Evolutionary conservation across 2,113 vertebrate genomes (phyloP).

Genomic region (Microtus ochrogaster): DNA sequence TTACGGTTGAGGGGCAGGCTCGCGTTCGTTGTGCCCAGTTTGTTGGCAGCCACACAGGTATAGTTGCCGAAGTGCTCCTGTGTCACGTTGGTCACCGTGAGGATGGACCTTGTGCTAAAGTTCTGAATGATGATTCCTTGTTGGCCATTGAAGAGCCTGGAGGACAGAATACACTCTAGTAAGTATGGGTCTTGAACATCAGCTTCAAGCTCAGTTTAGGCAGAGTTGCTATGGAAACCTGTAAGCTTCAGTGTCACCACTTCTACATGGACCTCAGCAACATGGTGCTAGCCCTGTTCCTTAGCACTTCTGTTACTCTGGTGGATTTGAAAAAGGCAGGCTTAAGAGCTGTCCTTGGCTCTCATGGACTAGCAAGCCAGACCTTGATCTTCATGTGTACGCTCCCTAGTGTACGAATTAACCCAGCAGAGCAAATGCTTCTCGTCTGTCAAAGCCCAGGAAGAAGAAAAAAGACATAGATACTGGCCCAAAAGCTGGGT

Average conservation of each 20-base stretch:
- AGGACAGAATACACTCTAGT: constrained; percentile 83
- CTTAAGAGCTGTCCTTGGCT: not conserved
- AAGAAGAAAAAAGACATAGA: not conserved
- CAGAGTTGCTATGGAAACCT: not conserved
- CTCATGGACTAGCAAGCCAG: not conserved
- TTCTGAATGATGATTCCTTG: constrained; percentile 98
- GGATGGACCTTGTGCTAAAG: constrained; percentile 96
- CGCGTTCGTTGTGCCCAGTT: constrained; percentile 95
- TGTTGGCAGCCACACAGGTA: constrained; percentile 98
- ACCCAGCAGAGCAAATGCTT: not conserved
- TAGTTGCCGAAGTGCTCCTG: constrained; percentile 99
- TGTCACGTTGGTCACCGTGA: constrained; percentile 98
- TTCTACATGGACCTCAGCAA: not conserved
- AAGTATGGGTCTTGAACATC: constrained; percentile 58
- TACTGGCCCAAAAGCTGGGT: not conserved
- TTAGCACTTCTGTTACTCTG: not conserved
- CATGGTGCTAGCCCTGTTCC: rapidly evolving
- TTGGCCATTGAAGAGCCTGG: constrained; percentile 95
- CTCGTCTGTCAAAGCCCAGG: not conserved
- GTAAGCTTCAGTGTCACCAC: not conserved
- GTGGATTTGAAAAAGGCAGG: not conserved
- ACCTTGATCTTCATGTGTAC: not conserved
- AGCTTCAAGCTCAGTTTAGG: not conserved
- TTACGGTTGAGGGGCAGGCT: constrained; percentile 98
- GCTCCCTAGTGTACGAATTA: not conserved